Percentiles rank a stretch among this genome's conserved stretches.
phyloP scores from a whole-genome alignment of 2,888 invertebrate species.

The Bedellia somnulentella region DNA sequence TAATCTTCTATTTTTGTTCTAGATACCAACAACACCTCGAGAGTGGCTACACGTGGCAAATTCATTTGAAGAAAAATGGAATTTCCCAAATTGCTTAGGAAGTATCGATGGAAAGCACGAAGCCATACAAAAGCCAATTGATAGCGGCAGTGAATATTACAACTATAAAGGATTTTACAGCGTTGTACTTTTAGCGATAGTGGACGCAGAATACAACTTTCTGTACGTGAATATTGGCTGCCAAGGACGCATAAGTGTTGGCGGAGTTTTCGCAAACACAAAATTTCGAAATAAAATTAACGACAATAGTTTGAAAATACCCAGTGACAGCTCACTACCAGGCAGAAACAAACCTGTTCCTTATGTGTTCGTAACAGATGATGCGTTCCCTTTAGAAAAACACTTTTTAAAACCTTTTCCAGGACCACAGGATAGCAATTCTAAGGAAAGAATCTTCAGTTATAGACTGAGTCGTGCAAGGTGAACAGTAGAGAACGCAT shows the following conservation, averaged over 20 bases:
- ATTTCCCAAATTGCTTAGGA: slow-evolving; percentile 13
- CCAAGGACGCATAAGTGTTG: slow-evolving; percentile 1
- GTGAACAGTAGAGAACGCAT: no score
- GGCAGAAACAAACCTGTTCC: slow-evolving; percentile 11
- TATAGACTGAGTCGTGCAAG: no score
- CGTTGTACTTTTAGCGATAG: no score
- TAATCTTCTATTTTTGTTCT: slow-evolving; percentile 9
- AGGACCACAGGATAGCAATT: no score
- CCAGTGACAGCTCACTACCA: slow-evolving; percentile 8
- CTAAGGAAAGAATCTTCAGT: no score
- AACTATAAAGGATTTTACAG: no score
- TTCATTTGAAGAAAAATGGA: slow-evolving; percentile 12
- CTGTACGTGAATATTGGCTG: no score
- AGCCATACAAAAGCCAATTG: no score
- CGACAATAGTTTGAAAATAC: slow-evolving; percentile 9
- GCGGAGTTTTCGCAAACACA: slow-evolving; percentile 9
- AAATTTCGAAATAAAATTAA: slow-evolving; percentile 8
- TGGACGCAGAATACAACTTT: no score
- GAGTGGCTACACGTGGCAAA: slow-evolving; percentile 13
- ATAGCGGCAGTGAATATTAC: no score
- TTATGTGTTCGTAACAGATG: slow-evolving; percentile 12
- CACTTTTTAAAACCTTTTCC: no score
- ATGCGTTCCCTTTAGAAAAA: slow-evolving; percentile 11
- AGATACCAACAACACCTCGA: slow-evolving; percentile 2
- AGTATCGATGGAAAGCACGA: slow-evolving; percentile 12